Evolutionary conservation across 2,113 vertebrate species (phyloP), one percentile per base, ranked within the genome.

Genomic region (Sylvietta virens): DNA sequence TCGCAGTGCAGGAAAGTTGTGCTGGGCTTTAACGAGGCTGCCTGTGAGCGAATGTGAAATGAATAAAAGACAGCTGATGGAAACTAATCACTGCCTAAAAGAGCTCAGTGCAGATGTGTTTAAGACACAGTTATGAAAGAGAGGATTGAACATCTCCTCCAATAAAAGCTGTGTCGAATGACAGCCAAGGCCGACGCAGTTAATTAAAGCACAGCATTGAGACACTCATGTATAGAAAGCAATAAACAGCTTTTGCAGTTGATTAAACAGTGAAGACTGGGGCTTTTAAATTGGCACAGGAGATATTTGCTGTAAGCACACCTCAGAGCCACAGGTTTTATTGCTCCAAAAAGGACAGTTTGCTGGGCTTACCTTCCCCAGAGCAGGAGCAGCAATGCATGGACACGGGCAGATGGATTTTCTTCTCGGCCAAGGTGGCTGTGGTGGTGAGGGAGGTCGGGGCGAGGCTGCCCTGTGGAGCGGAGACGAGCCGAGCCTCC

Each of bases 211-310:
- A 0, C 3, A 2, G 65, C 13, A 0, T 51, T 57, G 76, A 94
- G 95, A 96, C 72, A 12, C 18, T 96, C 62, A 15, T 54, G 28
- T 66, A 62, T 13, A 35, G 78, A 87, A 89, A 87, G 83, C 88
- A 96, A 95, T 95, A 92, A 95, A 94, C 73, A 94, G 53, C 50
- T 90, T 87, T 50, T 89, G 83, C 73, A 87, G 77, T 86, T 94
- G 90, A 95, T 96, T 95, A 95, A 94, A 88, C 67, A 88, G 54
- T 2, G 11, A 66, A 39, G 71, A 30, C 64, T 86, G 78, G 20
- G 45, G 17, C 24, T 74, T 94, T 86, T 44, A 56, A 91, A 77
- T 26, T 44, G 48, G 47, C 81, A 62, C 39, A 33, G 74, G 51
- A 91, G 53, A 54, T 73, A 70, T 18, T 73, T 90, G 45, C 66